Conservation (phyloP, 1,140 invertebrate species). For the Andricus grossulariae region DNA sequence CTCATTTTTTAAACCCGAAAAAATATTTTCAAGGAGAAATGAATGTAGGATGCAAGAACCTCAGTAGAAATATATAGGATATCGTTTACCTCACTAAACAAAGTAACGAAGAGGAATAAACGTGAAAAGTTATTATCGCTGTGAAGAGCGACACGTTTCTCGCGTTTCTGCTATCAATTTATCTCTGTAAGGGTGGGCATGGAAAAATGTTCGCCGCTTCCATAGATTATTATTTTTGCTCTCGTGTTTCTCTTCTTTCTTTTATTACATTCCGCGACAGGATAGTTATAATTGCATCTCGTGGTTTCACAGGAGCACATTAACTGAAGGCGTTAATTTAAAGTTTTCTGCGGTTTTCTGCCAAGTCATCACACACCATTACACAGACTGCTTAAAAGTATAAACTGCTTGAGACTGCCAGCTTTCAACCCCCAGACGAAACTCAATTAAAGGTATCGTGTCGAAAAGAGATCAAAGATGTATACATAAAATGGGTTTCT, state of each 20-base stretch:
- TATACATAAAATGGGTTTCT: too few species aligned
- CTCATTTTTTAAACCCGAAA: too few species aligned
- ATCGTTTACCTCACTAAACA: constrained; percentile 20
- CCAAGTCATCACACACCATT: constrained; percentile 38
- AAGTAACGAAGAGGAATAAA: constrained; percentile 22
- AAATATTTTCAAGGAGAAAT: not conserved
- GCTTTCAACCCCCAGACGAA: not conserved
- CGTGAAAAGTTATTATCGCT: constrained; percentile 15
- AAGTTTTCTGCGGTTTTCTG: constrained; percentile 58
- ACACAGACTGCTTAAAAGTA: constrained; percentile 39
- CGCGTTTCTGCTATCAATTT: constrained; percentile 24
- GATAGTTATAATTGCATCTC: constrained; percentile 61
- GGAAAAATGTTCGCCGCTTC: constrained; percentile 48
- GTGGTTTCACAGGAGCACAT: constrained; percentile 42
- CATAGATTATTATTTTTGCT: constrained; percentile 36
- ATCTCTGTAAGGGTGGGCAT: constrained; percentile 23
- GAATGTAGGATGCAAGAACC: not conserved
- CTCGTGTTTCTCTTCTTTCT: constrained; percentile 34
- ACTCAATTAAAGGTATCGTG: not conserved
- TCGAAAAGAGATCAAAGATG: not conserved
- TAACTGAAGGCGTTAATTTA: constrained; percentile 66
- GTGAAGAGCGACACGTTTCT: constrained; percentile 18
- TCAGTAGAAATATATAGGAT: not conserved
- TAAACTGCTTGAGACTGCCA: not conserved
- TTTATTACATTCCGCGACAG: constrained; percentile 48